Evolutionary conservation across 1,140 invertebrate genomes (phyloP).

Genomic region (Paraescarpia echinospica): DNA sequence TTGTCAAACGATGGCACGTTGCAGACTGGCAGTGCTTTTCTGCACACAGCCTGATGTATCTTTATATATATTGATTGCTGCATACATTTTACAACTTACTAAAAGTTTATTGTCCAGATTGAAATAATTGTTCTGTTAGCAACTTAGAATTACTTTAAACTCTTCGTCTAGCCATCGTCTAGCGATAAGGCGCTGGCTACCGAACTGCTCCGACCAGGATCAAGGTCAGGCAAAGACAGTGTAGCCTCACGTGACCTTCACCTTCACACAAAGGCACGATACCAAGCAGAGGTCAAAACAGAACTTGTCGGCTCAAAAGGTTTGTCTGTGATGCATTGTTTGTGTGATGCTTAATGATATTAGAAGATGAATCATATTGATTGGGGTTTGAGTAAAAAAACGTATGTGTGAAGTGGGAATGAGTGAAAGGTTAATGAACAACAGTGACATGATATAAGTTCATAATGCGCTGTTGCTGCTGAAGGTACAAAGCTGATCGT

Average conservation of each 20-base stretch:
- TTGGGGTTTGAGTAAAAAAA: neutral
- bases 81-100: too few species aligned
- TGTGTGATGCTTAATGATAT: neutral
- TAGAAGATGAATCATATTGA: neutral
- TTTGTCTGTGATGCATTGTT: neutral
- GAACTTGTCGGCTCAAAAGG: slow-evolving; percentile 44
- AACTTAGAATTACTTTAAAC: too few species aligned
- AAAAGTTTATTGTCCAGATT: too few species aligned
- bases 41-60: too few species aligned
- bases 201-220: neutral
- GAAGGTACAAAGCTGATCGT: too few species aligned
- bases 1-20: too few species aligned
- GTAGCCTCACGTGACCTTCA: slow-evolving; percentile 72
- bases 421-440: too few species aligned
- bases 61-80: too few species aligned
- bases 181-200: neutral
- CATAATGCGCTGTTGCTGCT: too few species aligned
- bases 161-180: slow-evolving; percentile 8
- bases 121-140: slow-evolving; percentile 32
- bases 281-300: slow-evolving; percentile 70
- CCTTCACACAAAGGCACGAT: slow-evolving; percentile 74
- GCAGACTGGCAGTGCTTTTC: too few species aligned
- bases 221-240: neutral
- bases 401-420: neutral
- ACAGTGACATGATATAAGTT: too few species aligned